Evolutionary conservation across 2,113 vertebrate species (phyloP), one percentile per base, ranked within the genome.

Genomic region (Dicerorhinus sumatrensis): DNA sequence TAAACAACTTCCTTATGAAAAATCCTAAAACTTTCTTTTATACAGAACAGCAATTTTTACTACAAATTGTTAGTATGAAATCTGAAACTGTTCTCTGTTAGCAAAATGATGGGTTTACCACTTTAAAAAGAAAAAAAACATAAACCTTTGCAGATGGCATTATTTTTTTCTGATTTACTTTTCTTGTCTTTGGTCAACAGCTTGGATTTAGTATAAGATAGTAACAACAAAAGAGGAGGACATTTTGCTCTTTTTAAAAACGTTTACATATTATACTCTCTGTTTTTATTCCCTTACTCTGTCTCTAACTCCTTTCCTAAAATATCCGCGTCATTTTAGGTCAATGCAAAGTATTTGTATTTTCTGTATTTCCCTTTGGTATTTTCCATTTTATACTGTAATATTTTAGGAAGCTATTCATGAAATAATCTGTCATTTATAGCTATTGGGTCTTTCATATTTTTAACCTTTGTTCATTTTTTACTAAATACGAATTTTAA

Each of bases 121-220:
- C 60, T 89, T 84, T 17, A 39, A 39, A 46, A 87, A 63, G 58
- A 79, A 18, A 84, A 84, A 63, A 51, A 67, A 36, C 17, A 21
- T 62, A 76, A 21, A 91, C 2, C 10, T 69, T 69, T 56, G 80
- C 36, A 42, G 7, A 42, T 42, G 62, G 31, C 51, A 9, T 96
- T 20, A n/a, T 56, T 83, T 91, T 91, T 97, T 54, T 73, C 31
- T 81, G 51, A 39, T 31, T 92, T 6, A 42, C 25, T 73, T 73
- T 82, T 91, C 82, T 86, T 83, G 12, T 58, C 92, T 77, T 31
- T 56, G 29, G 1, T 13, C 87, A 91, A 94, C 36, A 91, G 20
- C 70, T 67, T 76, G 62, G 69, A 48, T 88, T 88, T 29, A 96
- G 73, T 88, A 17, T 33, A 39, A 89, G 42, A 80, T 70, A 96